These are phyloP conservation scores for Apocrypta bakeri DNA, from an alignment of 1,140 invertebrate genomes.

Conservation along the genomic window DNA sequence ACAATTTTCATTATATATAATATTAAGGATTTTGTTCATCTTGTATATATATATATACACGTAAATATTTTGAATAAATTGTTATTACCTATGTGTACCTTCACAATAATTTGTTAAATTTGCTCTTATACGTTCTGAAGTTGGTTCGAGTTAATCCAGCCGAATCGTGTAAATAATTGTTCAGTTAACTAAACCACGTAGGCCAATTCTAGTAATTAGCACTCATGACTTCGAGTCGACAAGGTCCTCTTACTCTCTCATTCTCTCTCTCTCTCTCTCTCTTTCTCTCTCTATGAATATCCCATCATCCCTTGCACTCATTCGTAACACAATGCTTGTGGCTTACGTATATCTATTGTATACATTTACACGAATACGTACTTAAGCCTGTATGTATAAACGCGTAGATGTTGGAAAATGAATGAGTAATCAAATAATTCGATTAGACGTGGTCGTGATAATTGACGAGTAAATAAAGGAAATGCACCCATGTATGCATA, in stretches of 20 bases:
- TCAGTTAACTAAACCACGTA: not conserved
- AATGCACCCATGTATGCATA: not conserved
- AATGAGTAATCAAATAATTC: constrained; percentile 27
- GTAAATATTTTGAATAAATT: too few relatives aligned
- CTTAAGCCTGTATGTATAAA: not conserved
- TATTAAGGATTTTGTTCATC: too few relatives aligned
- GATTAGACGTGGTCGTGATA: constrained; percentile 29
- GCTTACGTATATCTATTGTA: not conserved
- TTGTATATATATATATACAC: too few relatives aligned
- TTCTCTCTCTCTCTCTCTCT: not conserved
- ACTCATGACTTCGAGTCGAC: constrained; percentile 15
- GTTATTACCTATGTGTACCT: too few relatives aligned
- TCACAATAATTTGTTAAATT: too few relatives aligned
- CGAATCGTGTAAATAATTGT: constrained; percentile 15
- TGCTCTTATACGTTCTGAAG: too few relatives aligned
- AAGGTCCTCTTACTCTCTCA: not conserved
- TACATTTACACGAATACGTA: not conserved
- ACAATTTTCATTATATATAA: too few relatives aligned
- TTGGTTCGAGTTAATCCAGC: not conserved
- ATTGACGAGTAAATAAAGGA: constrained; percentile 33
- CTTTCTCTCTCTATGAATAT: not conserved
- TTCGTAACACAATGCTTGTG: not conserved
- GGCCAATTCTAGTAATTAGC: constrained; percentile 20
- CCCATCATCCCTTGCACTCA: not conserved
- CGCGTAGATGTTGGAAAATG: not conserved